Percentiles rank a stretch among this genome's conserved stretches.
Evolutionary conservation across 2,888 invertebrate genomes (phyloP).

Genomic region (Achlya flavicornis): DNA sequence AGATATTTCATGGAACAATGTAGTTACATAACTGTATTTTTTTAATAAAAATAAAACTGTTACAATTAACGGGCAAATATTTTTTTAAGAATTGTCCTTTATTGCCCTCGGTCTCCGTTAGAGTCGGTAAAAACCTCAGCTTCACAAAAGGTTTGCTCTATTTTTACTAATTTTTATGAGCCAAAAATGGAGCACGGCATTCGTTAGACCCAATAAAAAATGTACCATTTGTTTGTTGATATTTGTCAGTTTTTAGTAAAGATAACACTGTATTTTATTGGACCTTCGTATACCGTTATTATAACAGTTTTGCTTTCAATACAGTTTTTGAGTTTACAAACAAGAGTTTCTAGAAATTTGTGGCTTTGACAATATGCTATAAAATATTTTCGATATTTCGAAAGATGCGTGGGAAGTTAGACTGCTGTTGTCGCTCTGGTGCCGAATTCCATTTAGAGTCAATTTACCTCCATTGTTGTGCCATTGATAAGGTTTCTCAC

Average conservation of each 20-base stretch:
- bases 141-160: constrained; percentile 65
- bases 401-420: neutral
- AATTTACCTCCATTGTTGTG: too few species aligned
- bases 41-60: constrained; percentile 47
- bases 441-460: too few species aligned
- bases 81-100: constrained; percentile 44
- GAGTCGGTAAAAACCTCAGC: constrained; percentile 37
- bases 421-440: too few species aligned
- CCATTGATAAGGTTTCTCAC: too few species aligned
- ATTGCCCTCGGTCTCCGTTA: constrained; percentile 27
- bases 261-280: constrained; percentile 18
- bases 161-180: constrained; percentile 63
- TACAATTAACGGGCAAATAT: constrained; percentile 62
- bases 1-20: constrained; percentile 1
- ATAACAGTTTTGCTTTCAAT: constrained; percentile 19
- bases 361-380: neutral
- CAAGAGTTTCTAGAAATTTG: neutral
- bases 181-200: constrained; percentile 55
- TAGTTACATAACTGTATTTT: constrained; percentile 25
- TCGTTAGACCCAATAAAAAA: constrained; percentile 24
- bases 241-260: constrained; percentile 11
- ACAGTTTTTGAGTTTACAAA: neutral
- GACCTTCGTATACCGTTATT: constrained; percentile 9
- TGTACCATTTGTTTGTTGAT: constrained; percentile 30
- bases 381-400: neutral